Conservation (phyloP, 2,888 invertebrate genomes). For the Beris morrisii region DNA sequence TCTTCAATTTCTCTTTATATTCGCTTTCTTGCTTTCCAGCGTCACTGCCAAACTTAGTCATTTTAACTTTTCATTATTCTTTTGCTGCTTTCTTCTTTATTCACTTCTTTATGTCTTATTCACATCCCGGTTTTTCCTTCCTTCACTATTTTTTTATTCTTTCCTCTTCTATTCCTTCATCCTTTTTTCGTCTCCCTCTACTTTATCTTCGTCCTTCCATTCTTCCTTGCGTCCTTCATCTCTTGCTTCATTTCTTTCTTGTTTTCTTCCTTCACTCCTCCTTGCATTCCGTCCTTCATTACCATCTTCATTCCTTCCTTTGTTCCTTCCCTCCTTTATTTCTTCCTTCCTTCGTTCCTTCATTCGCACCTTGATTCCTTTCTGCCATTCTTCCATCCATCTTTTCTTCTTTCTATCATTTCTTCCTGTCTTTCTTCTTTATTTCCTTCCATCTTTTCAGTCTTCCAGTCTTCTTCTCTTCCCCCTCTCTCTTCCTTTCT, state of each 20-base stretch:
- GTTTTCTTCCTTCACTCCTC: background rate
- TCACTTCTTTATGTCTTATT: background rate
- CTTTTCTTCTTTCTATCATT: background rate
- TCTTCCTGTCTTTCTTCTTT: background rate
- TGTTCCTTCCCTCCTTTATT: background rate
- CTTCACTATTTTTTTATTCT: background rate
- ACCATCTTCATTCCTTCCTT: background rate
- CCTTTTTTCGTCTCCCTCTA: background rate
- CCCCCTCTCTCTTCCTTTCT: background rate
- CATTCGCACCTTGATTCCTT: background rate
- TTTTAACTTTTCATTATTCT: background rate
- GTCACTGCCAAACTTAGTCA: background rate
- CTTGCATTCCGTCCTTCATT: background rate
- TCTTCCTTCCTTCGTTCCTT: background rate
- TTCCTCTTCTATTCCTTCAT: background rate
- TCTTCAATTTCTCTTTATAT: background rate
- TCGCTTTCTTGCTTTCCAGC: conserved; percentile 5
- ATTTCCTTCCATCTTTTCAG: background rate
- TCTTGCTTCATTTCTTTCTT: conserved; percentile 3
- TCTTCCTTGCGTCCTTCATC: background rate
- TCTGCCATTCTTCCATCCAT: background rate
- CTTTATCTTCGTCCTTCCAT: conserved; percentile 1
- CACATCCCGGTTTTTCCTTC: background rate
- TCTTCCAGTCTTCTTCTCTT: background rate
- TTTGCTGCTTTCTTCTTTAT: background rate